Evolutionary conservation across 1,140 invertebrate genomes (phyloP).

Genomic region (Apis dorsata): DNA sequence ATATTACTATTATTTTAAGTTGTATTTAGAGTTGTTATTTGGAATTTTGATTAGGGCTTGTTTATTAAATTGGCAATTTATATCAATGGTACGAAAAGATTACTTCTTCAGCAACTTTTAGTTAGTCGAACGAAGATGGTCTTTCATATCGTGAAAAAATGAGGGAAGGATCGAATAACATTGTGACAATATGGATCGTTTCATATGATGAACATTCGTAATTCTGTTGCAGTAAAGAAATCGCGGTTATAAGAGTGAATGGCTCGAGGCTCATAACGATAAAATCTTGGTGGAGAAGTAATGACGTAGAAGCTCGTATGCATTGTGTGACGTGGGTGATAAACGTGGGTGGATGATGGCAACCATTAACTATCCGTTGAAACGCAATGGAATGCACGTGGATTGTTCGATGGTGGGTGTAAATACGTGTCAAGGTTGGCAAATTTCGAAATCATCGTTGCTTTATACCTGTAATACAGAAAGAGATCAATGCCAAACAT

Average conservation of each 20-base stretch:
- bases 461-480: neutral
- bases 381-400: neutral
- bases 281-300: neutral
- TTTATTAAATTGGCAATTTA: too few relatives aligned
- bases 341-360: slow-evolving; percentile 10
- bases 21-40: too few relatives aligned
- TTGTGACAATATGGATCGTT: neutral
- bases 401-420: neutral
- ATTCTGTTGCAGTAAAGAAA: neutral
- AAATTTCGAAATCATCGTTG: neutral
- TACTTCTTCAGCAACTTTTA: too few relatives aligned
- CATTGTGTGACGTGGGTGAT: neutral
- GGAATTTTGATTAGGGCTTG: too few relatives aligned
- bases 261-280: neutral
- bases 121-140: too few relatives aligned
- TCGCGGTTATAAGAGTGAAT: neutral
- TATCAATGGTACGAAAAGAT: too few relatives aligned
- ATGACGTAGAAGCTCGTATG: neutral
- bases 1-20: too few relatives aligned
- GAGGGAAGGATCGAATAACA: neutral
- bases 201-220: neutral
- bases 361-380: neutral
- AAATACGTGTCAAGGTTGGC: slow-evolving; percentile 9
- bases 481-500: neutral
- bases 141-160: too few relatives aligned